Evolutionary conservation across 2,113 vertebrate species (phyloP).

Genomic region (Terrapene triunguis): DNA sequence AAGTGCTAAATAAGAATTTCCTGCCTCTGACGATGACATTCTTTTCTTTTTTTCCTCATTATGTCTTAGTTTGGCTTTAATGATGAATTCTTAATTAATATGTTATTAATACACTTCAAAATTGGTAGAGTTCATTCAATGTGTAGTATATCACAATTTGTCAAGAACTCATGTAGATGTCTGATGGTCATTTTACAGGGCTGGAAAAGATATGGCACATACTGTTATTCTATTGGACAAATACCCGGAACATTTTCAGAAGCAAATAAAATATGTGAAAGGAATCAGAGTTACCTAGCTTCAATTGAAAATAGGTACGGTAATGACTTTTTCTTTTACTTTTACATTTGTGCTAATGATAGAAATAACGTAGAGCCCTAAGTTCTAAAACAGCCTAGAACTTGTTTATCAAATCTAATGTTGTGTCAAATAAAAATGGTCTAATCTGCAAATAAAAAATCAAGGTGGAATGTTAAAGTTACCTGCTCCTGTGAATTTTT

Average conservation of each 20-base stretch:
- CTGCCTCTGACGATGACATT: background rate
- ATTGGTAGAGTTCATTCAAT: background rate
- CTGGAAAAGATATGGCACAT: slow-evolving; percentile 83
- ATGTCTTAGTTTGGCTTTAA: background rate
- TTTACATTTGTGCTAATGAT: background rate
- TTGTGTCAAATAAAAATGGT: rapidly evolving
- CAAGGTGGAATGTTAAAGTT: background rate
- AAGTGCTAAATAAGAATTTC: background rate
- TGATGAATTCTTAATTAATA: background rate
- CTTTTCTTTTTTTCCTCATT: background rate
- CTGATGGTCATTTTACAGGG: slow-evolving; percentile 77
- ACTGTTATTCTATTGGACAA: slow-evolving; percentile 87
- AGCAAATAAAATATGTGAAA: slow-evolving; percentile 84
- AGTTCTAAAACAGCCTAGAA: background rate
- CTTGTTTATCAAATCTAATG: background rate
- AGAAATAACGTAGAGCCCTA: background rate
- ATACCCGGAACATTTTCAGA: slow-evolving; percentile 84
- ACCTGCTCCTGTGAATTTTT: background rate
- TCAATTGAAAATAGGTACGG: slow-evolving; percentile 87
- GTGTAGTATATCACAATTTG: background rate
- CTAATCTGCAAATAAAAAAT: background rate
- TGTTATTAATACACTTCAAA: background rate
- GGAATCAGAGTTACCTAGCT: slow-evolving; percentile 75
- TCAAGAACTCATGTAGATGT: background rate
- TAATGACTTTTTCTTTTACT: background rate